Evolutionary conservation across 2,113 vertebrate genomes (phyloP), one percentile per base, ranked within the genome.

Genomic region (Numenius arquata): DNA sequence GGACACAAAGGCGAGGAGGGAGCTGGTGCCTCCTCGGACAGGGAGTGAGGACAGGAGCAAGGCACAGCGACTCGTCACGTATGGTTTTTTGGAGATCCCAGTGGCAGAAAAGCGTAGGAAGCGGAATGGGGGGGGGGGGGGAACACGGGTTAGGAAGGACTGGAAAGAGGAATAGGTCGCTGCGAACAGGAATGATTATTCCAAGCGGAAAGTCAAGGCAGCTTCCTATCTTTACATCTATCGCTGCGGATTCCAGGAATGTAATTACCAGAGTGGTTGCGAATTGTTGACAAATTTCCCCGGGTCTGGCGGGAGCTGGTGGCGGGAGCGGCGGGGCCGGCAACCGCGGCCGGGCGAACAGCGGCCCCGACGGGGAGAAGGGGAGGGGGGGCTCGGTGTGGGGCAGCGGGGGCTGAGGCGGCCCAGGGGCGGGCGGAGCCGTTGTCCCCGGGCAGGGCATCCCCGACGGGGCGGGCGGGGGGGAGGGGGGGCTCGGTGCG

Each of bases 151-250:
- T 25, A 29, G 71, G 79, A 48, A 78, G 30, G 71, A 8, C 45
- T 16, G 0, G 70, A 2, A 21, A 50, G 79, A 61, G 85, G 83
- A 52, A 43, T 47, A 74, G 88, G 83, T 70, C 5, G 15, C 67
- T 84, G 25, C n/a, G 11, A 89, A 36, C 43, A 65, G 45, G 43
- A 73, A 22, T 23, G 82, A 29, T 82, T 40, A 62, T 89, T 95
- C 95, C 82, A 23, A 91, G 82, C 65, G 77, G 89, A 91, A 95
- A 93, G 93, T 95, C 81, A 29, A 82, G 92, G 89, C 95, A 93
- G 95, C 90, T 88, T 68, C 95, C 95, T 98, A 96, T 97, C 95
- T 93, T 96, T 95, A 53, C 76, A 92, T 91, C 93, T 68, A 56
- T 72, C 81, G 70, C 70, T 95, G 93, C 81, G 88, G 93, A 87